phyloP scores from a whole-genome alignment of 1,140 invertebrate genomes.

The Drosophila lowei region DNA sequence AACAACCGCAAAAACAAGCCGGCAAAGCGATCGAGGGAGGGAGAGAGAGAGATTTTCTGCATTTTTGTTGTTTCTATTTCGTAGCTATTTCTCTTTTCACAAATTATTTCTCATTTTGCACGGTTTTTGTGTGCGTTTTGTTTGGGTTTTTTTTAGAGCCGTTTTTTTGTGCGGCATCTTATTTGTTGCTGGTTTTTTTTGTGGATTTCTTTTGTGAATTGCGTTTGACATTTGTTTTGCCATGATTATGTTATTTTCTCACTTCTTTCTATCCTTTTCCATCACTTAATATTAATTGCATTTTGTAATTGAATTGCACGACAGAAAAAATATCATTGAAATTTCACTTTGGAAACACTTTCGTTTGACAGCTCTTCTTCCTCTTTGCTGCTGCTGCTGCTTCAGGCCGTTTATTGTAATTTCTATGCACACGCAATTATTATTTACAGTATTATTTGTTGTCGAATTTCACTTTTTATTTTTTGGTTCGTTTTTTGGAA shows the following conservation, averaged over 20 bases:
- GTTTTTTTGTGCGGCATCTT: too few species aligned
- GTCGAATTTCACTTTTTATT: slow-evolving; percentile 52
- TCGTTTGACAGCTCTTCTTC: slow-evolving; percentile 46
- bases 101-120: too few species aligned
- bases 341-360: slow-evolving; percentile 54
- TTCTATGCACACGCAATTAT: too few species aligned
- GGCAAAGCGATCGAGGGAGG: slow-evolving; percentile 28
- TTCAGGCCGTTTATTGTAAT: slow-evolving; percentile 4
- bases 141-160: too few species aligned
- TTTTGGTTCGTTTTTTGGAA: slow-evolving; percentile 52
- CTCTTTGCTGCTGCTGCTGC: slow-evolving; percentile 15
- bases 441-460: slow-evolving; percentile 7
- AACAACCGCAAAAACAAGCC: slow-evolving; percentile 18
- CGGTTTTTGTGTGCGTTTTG: slow-evolving; percentile 10
- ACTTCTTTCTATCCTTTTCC: slow-evolving; percentile 13
- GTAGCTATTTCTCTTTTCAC: too few species aligned
- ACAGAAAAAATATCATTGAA: slow-evolving; percentile 42
- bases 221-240: slow-evolving; percentile 42
- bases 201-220: slow-evolving; percentile 14
- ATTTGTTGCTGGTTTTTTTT: slow-evolving; percentile 29
- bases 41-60: neutral
- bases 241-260: slow-evolving; percentile 50
- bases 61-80: too few species aligned
- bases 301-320: slow-evolving; percentile 56
- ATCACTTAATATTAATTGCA: slow-evolving; percentile 20